Percentiles rank a stretch among this genome's conserved stretches.
phyloP scores from a whole-genome alignment of 2,797 vertebrate species.

The Brachymystax lenok region DNA sequence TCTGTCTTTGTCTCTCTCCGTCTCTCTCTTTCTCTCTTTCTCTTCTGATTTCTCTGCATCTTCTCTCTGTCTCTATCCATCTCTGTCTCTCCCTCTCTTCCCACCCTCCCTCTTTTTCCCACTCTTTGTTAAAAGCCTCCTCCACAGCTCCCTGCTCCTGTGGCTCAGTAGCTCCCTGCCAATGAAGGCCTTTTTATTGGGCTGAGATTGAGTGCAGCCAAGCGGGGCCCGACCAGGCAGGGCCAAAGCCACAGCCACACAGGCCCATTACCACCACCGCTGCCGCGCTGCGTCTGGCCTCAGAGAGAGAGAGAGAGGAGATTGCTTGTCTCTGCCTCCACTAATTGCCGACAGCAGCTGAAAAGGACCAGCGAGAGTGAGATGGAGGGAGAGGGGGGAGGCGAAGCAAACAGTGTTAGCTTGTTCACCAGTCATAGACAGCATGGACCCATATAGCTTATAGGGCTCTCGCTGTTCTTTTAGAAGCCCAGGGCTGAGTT shows the following conservation, averaged over 20 bases:
- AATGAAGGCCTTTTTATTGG: slow-evolving; percentile 84
- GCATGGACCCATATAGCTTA: neutral
- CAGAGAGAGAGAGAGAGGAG: slow-evolving; percentile 47
- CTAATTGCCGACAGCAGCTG: slow-evolving; percentile 83
- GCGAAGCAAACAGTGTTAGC: neutral
- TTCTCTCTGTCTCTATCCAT: slow-evolving; percentile 10
- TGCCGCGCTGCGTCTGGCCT: slow-evolving; percentile 70
- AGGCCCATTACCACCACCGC: slow-evolving; percentile 53
- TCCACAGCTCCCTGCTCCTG: slow-evolving; percentile 76
- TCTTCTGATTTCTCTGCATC: slow-evolving; percentile 39
- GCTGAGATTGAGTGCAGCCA: slow-evolving; percentile 85
- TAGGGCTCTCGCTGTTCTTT: neutral
- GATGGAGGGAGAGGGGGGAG: neutral
- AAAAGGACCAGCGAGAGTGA: slow-evolving; percentile 56
- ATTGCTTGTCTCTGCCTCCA: slow-evolving; percentile 82
- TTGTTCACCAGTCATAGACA: neutral
- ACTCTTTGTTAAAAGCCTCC: slow-evolving; percentile 67
- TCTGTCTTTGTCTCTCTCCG: slow-evolving; percentile 56
- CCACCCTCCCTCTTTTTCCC: slow-evolving; percentile 40
- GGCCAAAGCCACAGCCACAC: slow-evolving; percentile 61
- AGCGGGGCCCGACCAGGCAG: slow-evolving; percentile 70
- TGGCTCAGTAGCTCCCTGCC: slow-evolving; percentile 79
- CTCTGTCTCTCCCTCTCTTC: slow-evolving; percentile 13
- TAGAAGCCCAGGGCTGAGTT: neutral
- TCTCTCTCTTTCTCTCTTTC: slow-evolving; percentile 56